Evolutionary conservation across 1,140 invertebrate genomes (phyloP), one percentile per base, ranked within the genome.

Genomic region (Calephelis virginiensis): DNA sequence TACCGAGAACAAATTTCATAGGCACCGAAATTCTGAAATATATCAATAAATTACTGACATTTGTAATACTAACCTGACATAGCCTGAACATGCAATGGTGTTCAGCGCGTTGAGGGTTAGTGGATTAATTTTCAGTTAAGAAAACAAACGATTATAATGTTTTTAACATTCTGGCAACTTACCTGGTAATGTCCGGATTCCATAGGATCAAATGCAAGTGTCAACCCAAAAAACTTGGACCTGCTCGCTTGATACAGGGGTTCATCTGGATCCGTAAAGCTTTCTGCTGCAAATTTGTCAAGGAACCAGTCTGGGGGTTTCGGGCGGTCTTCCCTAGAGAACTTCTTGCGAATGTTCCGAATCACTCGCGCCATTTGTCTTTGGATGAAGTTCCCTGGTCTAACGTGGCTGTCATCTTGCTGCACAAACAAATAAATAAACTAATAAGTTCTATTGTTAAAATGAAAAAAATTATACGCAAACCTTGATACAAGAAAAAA

Each of bases 161-260:
- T 17, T 17, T 17, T 3, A 0, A 3, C 0, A 17, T 17, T 17
- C 17, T 17, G 17, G 17, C 0, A 11, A 81, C 82, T 66, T 77
- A 88, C 86, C 37, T 84, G 76, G 74, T 95, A 95, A 85, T 95
- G 94, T 28, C 90, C 90, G 38, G 92, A 92, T 48, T 93, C 82
- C 0, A 94, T 93, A 17, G 94, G 93, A 83, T 95, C 94, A 63
- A 95, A 92, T 2, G 93, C 93, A 45, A 94, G 86, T 40, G 81
- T 83, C 5, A 92, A 80, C 65, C 93, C 92, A 74, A 93, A 86
- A 28, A 92, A 83, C 66, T 91, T 92, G 8, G 79, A 83, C 45
- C 79, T 67, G 38, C 71, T 74, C 0, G 80, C 89, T 74, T 89
- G 89, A 74, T 89, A 92, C 61, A 73, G 73, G 10, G 72, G 88